phyloP scores from a whole-genome alignment of 2,797 vertebrate species.

The Sibirionetta formosa region DNA sequence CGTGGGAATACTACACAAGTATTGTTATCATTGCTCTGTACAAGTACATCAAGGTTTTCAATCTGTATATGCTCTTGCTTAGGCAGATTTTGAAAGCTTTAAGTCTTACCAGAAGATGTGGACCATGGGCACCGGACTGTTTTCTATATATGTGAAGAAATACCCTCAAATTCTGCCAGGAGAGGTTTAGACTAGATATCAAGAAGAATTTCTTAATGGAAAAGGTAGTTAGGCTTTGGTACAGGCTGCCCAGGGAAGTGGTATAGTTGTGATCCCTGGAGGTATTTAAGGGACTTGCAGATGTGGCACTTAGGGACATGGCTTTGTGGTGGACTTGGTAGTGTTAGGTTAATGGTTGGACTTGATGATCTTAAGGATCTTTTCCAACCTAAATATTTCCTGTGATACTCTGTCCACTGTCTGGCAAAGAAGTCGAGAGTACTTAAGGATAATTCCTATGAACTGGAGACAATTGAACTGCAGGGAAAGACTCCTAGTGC shows the following conservation, averaged over 20 bases:
- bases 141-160: not conserved
- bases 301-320: not conserved
- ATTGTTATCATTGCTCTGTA: not conserved
- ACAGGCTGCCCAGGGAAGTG: not conserved
- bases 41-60: not conserved
- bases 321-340: not conserved
- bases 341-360: not conserved
- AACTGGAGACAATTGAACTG: not conserved
- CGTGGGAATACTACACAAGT: not conserved
- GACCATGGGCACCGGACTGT: rapidly evolving
- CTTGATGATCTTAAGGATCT: not conserved
- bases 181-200: not conserved
- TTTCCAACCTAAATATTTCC: not conserved
- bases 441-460: not conserved
- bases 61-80: not conserved
- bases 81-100: not conserved
- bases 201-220: not conserved
- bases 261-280: not conserved
- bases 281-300: not conserved
- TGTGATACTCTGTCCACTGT: not conserved
- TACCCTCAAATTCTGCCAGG: not conserved
- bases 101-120: not conserved
- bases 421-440: not conserved
- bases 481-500: not conserved
- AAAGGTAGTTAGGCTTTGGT: not conserved